A percentile compares a stretch with the other conserved stretches of the same genome.
Evolutionary conservation across 2,113 vertebrate species (phyloP).

Genomic region (Trematocara zebra): DNA sequence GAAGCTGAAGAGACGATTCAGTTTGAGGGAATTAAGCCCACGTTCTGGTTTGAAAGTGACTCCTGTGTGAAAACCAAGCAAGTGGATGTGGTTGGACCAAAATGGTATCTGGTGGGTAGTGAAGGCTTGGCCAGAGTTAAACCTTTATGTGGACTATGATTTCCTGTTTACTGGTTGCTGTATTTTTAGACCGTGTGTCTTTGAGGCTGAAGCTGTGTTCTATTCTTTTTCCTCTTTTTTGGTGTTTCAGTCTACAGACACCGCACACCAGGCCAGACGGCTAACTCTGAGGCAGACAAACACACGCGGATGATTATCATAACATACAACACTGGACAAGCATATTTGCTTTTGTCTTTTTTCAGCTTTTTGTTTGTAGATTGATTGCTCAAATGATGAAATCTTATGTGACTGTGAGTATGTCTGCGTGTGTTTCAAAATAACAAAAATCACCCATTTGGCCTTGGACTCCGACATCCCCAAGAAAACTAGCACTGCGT

Average conservation of each 20-base stretch:
- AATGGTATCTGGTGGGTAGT: conserved; percentile 39
- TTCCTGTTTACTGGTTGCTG: conserved; percentile 46
- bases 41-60: neutral
- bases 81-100: conserved; percentile 56
- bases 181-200: conserved; percentile 45
- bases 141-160: conserved; percentile 35
- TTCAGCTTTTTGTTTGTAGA: neutral
- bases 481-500: neutral
- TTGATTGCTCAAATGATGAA: neutral
- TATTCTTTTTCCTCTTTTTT: conserved; percentile 9
- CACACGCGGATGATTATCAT: neutral
- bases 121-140: conserved; percentile 20
- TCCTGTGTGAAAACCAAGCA: conserved; percentile 25
- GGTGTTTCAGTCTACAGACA: neutral
- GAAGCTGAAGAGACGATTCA: neutral
- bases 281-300: conserved; percentile 7
- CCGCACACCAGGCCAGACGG: neutral
- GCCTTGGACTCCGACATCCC: neutral
- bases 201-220: conserved; percentile 8
- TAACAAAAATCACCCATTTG: neutral
- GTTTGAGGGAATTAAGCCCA: conserved; percentile 1
- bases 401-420: neutral
- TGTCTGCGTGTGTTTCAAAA: neutral
- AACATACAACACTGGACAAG: neutral
- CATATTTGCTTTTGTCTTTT: neutral